phyloP scores from a whole-genome alignment of 2,797 vertebrate genomes.

The Vultur gryphus region DNA sequence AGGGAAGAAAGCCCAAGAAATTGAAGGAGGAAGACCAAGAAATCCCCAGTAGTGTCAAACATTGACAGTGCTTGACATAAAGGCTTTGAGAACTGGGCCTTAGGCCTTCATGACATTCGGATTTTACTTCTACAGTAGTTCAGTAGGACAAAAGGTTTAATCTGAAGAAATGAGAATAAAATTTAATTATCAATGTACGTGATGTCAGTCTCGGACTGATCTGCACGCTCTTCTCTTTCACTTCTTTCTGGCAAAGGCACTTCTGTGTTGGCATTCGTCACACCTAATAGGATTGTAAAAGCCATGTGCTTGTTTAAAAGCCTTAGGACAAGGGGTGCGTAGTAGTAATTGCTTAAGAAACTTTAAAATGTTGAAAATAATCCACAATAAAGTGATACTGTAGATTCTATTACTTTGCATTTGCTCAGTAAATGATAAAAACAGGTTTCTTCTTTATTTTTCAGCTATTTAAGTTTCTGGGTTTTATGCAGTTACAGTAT shows the following conservation, averaged over 20 bases:
- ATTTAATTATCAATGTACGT: slow-evolving; percentile 27
- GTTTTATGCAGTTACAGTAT: neutral
- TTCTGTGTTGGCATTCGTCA: neutral
- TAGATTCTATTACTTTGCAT: neutral
- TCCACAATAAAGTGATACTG: neutral
- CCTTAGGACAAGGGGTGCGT: neutral
- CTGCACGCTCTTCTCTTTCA: neutral
- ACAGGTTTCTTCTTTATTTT: neutral
- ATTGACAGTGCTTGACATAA: neutral
- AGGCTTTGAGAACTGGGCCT: neutral
- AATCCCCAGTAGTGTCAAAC: neutral
- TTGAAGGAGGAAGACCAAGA: neutral
- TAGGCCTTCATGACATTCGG: neutral
- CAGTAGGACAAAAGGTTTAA: neutral
- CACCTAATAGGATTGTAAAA: slow-evolving; percentile 22
- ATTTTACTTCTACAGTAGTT: neutral
- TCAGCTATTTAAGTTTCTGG: neutral
- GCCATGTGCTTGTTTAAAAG: neutral
- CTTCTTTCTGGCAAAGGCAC: neutral
- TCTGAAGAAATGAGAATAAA: neutral
- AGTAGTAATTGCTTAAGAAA: neutral
- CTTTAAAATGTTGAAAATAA: neutral
- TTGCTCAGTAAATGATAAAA: neutral
- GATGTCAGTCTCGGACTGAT: neutral
- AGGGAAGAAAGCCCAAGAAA: neutral